These are phyloP conservation scores for Oxytorus armatus DNA, from an alignment of 2,888 invertebrate species.

Conservation along the genomic window DNA sequence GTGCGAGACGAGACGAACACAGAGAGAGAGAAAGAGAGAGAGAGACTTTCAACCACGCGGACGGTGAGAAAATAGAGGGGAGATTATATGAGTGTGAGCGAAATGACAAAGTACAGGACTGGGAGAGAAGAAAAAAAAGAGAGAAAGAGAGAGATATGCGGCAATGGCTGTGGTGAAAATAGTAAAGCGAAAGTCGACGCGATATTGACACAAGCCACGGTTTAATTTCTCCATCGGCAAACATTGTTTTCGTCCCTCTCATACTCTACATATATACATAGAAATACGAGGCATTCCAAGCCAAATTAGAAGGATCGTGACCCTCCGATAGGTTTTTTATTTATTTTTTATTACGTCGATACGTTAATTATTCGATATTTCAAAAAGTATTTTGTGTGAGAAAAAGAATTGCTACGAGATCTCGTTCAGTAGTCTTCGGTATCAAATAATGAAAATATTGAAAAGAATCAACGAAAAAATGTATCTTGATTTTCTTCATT, in stretches of 20 bases:
- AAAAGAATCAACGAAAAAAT: too few species aligned
- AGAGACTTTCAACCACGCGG: constrained; percentile 1
- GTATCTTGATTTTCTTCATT: too few species aligned
- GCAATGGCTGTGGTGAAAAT: constrained; percentile 73
- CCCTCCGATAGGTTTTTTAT: background rate
- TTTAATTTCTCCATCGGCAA: constrained; percentile 82
- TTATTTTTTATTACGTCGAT: too few species aligned
- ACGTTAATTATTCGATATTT: too few species aligned
- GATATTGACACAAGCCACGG: constrained; percentile 83
- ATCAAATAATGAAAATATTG: too few species aligned
- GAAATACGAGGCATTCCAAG: background rate
- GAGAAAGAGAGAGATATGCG: constrained; percentile 40
- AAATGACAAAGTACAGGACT: constrained; percentile 58
- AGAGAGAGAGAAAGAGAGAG: background rate
- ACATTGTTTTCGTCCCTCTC: constrained; percentile 79
- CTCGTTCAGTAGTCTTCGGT: too few species aligned
- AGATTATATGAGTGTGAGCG: constrained; percentile 50
- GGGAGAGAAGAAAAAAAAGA: constrained; percentile 48
- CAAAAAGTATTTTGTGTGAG: too few species aligned
- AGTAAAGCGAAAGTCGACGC: constrained; percentile 78
- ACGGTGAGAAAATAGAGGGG: constrained; percentile 28
- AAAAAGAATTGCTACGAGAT: too few species aligned
- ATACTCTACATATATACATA: constrained; percentile 17
- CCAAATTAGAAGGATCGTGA: too few species aligned
- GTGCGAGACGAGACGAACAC: constrained; percentile 30